Conservation (phyloP, 2,888 invertebrate species). For the Andricus quercusramuli region DNA sequence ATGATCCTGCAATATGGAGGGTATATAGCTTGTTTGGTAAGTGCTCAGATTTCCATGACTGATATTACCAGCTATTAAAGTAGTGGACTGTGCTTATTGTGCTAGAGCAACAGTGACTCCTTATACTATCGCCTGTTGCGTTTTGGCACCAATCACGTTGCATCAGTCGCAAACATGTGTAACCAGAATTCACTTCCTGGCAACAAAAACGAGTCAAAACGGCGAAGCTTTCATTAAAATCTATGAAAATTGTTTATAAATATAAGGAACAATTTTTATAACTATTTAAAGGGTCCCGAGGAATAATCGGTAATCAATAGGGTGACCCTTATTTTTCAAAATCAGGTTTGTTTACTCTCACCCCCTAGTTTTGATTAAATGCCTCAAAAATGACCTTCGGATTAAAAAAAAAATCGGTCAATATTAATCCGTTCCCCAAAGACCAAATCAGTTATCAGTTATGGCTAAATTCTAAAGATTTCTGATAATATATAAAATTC, state of each 20-base stretch:
- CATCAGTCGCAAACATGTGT: background rate
- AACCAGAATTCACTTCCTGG: background rate
- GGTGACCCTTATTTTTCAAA: too few species aligned
- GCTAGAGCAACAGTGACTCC: constrained; percentile 3
- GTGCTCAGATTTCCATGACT: constrained; percentile 24
- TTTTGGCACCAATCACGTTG: constrained; percentile 46
- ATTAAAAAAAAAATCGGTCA: too few species aligned
- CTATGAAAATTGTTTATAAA: background rate
- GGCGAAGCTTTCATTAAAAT: background rate
- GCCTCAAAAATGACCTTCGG: too few species aligned
- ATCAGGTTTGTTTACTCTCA: too few species aligned
- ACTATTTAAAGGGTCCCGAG: background rate
- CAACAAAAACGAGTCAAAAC: background rate
- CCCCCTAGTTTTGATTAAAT: too few species aligned
- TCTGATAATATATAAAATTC: too few species aligned
- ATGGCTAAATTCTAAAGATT: too few species aligned
- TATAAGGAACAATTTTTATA: background rate
- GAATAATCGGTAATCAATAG: background rate
- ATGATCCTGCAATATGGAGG: background rate
- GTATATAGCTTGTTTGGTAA: constrained; percentile 1
- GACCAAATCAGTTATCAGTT: too few species aligned
- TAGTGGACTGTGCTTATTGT: constrained; percentile 4
- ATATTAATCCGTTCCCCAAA: too few species aligned
- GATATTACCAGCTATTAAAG: constrained; percentile 29
- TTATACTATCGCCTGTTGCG: constrained; percentile 48